phyloP scores from a whole-genome alignment of 1,140 invertebrate genomes.

The Sycobia sp. region DNA sequence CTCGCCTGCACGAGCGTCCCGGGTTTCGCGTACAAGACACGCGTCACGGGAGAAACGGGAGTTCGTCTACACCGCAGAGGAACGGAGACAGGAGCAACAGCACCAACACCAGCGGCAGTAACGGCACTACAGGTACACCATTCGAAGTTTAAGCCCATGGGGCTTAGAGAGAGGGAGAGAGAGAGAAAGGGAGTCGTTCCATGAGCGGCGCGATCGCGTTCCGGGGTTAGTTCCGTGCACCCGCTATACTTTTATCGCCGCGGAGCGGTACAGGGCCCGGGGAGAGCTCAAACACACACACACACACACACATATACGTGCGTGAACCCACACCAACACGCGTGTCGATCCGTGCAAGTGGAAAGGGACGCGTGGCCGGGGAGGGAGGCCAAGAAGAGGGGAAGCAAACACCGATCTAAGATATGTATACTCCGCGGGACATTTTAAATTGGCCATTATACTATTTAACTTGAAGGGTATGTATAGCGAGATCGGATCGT shows the following conservation, averaged over 20 bases:
- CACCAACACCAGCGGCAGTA: no score
- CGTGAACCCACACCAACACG: neutral
- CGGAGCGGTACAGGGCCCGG: no score
- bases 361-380: no score
- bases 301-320: neutral
- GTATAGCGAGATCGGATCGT: conserved; percentile 26
- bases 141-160: conserved; percentile 33
- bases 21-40: no score
- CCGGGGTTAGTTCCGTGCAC: neutral
- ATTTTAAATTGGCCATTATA: conserved; percentile 64
- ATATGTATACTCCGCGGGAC: conserved; percentile 39
- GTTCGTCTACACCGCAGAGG: no score
- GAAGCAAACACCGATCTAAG: conserved; percentile 21
- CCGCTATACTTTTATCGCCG: conserved; percentile 21
- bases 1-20: no score
- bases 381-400: neutral
- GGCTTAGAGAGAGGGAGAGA: no score
- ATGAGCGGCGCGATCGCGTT: neutral
- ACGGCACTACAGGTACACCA: no score
- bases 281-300: conserved; percentile 24
- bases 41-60: no score
- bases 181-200: no score
- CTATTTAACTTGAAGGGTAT: conserved; percentile 60
- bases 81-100: no score
- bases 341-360: neutral